Evolutionary conservation across 2,113 vertebrate species (phyloP).

Genomic region (Struthio camelus): DNA sequence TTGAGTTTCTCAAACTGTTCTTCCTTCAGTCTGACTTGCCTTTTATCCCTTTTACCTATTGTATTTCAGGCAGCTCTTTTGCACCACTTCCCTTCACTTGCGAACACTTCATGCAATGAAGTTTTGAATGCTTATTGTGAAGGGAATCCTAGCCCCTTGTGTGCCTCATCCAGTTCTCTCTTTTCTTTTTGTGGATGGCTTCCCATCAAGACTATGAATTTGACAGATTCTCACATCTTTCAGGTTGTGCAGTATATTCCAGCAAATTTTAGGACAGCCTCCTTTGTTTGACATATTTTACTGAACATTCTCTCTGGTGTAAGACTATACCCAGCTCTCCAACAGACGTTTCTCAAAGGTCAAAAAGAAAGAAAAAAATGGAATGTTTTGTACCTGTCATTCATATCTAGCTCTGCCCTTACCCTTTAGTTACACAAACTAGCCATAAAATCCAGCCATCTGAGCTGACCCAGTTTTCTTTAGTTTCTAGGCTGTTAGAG

Average conservation of each 20-base stretch:
- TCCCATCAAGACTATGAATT: background rate
- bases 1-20: background rate
- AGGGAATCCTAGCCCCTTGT: background rate
- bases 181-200: background rate
- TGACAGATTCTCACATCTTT: constrained; percentile 8
- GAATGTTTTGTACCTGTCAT: background rate
- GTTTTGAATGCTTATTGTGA: constrained; percentile 11
- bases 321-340: background rate
- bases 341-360: background rate
- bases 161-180: background rate
- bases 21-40: background rate
- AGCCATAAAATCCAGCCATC: background rate
- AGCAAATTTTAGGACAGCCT: constrained; percentile 24
- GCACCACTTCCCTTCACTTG: background rate
- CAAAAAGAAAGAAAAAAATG: background rate
- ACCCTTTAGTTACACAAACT: background rate
- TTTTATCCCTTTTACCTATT: background rate
- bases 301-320: constrained; percentile 1
- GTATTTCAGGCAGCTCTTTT: background rate
- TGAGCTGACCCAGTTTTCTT: background rate
- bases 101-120: background rate
- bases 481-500: background rate
- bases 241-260: background rate
- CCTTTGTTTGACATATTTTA: constrained; percentile 42
- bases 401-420: background rate